Evolutionary conservation across 1,140 invertebrate genomes (phyloP), one percentile per base, ranked within the genome.

Genomic region (Triops longicaudatus): DNA sequence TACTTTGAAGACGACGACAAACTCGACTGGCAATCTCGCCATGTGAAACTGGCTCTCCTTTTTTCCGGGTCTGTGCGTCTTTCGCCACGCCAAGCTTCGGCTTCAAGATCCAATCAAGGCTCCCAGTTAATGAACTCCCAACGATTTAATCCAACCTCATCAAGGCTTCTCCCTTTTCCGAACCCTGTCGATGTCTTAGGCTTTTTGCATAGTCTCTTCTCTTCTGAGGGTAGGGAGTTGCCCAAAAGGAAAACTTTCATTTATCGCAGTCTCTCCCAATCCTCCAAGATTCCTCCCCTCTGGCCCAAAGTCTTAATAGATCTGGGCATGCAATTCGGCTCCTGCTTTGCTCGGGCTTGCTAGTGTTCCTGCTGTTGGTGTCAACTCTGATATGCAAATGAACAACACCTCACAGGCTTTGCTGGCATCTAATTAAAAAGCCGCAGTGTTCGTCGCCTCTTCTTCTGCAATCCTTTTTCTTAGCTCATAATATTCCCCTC

Each of bases 351-450:
- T 63, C 3, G 6, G 14, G 22, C 5, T 1, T 63, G 17, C 14
- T 22, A 17, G 3, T 22, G 50, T 4, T 63, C 10, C 50, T 63
- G 50, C 50, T 22, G 50, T 63, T 37, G 50, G 50, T 63, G 50
- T 63, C 50, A 63, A 63, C 50, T 63, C 50, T 63, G 50, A 63
- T 63, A 63, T 63, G 50, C 50, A 63, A 63, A 63, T 63, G 50
- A 63, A 63, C 50, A 63, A 63, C 50, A 63, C 50, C 50, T 63
- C 50, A 14, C 50, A 1, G 50, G 50, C 50, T 63, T 63, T 63
- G 10, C 50, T 63, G n/a, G 17, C 50, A 22, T 63, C 50, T 63
- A 63, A 63, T 63, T 63, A 63, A 63, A 63, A 63, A 63, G 50
- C 50, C 50, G 50, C 50, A 63, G 50, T 63, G 22, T 63, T 63